Percentiles rank a stretch among this genome's conserved stretches.
phyloP scores from a whole-genome alignment of 2,888 invertebrate species.

The Nysson spinosus region DNA sequence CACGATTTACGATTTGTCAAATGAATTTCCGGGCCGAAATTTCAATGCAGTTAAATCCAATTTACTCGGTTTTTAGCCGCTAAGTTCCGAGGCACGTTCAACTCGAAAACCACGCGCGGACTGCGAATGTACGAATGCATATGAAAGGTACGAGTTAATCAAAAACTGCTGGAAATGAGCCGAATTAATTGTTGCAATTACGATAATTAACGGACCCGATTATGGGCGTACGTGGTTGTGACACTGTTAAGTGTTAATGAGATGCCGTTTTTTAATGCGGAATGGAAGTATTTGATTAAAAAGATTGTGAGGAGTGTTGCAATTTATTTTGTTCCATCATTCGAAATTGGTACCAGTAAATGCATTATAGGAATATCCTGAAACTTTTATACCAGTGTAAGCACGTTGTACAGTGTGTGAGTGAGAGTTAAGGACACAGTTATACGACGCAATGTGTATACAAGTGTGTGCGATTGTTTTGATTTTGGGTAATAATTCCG shows the following conservation, averaged over 20 bases:
- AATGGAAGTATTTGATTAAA: conserved; percentile 2
- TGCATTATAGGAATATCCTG: no score
- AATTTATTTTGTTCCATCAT: no score
- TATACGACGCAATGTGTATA: no score
- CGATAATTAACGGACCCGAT: conserved; percentile 40
- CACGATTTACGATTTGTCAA: no score
- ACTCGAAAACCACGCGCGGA: conserved; percentile 27
- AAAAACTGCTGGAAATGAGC: conserved; percentile 49
- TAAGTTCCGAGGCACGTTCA: conserved; percentile 26
- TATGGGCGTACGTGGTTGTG: conserved; percentile 16
- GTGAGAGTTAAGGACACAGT: no score
- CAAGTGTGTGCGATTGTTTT: no score
- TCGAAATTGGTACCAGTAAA: no score
- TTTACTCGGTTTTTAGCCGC: conserved; percentile 20
- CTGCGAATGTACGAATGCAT: conserved; percentile 38
- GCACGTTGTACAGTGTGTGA: no score
- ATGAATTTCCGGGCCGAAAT: no score
- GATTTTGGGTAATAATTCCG: no score
- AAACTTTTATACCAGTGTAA: no score
- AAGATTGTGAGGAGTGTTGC: no score
- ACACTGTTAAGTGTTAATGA: conserved; percentile 9
- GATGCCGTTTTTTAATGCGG: neutral
- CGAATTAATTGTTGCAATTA: conserved; percentile 52
- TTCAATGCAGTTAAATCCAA: conserved; percentile 3
- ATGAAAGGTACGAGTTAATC: conserved; percentile 41